These are phyloP conservation scores for Microctenopoma lineatum DNA, from an alignment of 2,797 vertebrate species.

Conservation along the genomic window DNA sequence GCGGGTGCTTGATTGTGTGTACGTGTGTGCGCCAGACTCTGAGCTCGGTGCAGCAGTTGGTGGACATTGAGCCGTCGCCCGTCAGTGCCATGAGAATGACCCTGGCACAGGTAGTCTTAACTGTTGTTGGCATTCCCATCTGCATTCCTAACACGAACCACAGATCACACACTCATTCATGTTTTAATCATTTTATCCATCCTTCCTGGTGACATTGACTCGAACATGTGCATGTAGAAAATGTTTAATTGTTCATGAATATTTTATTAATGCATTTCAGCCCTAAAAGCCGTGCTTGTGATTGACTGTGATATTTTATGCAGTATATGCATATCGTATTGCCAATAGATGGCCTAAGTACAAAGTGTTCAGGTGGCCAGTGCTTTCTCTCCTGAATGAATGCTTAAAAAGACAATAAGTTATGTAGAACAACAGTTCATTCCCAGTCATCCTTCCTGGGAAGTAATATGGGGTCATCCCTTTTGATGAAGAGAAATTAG, in stretches of 20 bases:
- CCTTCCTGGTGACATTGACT: constrained; percentile 8
- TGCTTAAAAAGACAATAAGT: background rate
- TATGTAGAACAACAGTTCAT: constrained; percentile 15
- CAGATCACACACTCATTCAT: constrained; percentile 36
- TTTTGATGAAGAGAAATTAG: constrained; percentile 19
- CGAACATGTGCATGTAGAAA: constrained; percentile 8
- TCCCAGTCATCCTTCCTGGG: background rate
- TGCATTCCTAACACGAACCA: constrained; percentile 48
- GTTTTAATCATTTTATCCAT: background rate
- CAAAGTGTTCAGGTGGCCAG: background rate
- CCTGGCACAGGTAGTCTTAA: constrained; percentile 93
- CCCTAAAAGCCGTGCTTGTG: background rate
- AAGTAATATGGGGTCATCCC: background rate
- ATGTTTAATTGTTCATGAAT: background rate
- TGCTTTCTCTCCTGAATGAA: constrained; percentile 5
- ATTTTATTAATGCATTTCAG: background rate
- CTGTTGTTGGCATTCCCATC: constrained; percentile 62
- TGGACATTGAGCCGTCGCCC: constrained; percentile 98
- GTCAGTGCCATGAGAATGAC: constrained; percentile 99
- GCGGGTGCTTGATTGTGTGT: constrained; percentile 25
- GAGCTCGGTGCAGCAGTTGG: constrained; percentile 94
- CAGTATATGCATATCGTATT: background rate
- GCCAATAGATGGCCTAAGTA: background rate
- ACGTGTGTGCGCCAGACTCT: constrained; percentile 87
- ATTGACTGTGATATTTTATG: background rate